Conservation (phyloP, 2,888 invertebrate species). For the Euplagia quadripunctaria region DNA sequence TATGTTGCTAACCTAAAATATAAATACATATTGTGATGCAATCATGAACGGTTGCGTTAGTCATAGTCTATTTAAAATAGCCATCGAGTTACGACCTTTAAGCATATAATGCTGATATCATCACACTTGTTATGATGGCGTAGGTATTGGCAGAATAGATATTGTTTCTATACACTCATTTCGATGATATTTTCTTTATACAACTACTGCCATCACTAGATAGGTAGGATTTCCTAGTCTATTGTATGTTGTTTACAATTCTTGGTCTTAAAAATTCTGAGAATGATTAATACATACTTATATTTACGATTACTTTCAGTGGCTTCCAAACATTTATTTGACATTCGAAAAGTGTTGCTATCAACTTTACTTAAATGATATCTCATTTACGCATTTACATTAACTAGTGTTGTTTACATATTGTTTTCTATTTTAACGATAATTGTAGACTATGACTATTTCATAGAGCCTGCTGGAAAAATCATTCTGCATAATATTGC, state of each 20-base stretch:
- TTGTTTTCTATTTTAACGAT: too few relatives aligned
- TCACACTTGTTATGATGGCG: slow-evolving; percentile 14
- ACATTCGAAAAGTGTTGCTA: too few relatives aligned
- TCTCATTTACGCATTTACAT: too few relatives aligned
- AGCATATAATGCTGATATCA: slow-evolving; percentile 6
- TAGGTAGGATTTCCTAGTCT: background rate
- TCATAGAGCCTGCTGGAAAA: too few relatives aligned
- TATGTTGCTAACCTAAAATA: slow-evolving; percentile 43
- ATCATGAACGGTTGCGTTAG: slow-evolving; percentile 38
- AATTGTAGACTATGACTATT: too few relatives aligned
- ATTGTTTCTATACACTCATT: background rate
- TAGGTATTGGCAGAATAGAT: background rate
- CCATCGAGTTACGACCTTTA: slow-evolving; percentile 42
- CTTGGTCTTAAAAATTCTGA: background rate
- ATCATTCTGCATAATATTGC: too few relatives aligned
- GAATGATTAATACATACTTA: background rate
- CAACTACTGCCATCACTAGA: background rate
- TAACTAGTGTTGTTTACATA: too few relatives aligned
- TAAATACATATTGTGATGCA: slow-evolving; percentile 45
- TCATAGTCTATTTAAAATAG: slow-evolving; percentile 51
- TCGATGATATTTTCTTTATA: too few relatives aligned
- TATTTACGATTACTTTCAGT: background rate
- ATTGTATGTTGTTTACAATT: too few relatives aligned
- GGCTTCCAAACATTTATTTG: too few relatives aligned
- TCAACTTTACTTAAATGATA: too few relatives aligned